Conservation (phyloP, 2,797 vertebrate genomes). For the Vireo griseus region DNA sequence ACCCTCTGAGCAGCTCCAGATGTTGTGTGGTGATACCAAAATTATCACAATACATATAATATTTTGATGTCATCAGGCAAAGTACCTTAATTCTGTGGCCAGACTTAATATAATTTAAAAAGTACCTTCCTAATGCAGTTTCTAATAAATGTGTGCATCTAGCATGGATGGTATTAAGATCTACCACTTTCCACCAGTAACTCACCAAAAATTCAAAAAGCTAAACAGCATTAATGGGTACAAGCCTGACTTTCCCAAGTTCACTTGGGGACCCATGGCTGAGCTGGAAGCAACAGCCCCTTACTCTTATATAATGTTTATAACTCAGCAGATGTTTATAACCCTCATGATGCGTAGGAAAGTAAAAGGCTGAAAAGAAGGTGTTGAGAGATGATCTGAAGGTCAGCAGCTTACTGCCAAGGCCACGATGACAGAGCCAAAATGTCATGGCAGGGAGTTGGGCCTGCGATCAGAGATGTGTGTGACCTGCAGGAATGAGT, state of each 20-base stretch:
- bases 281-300: not conserved
- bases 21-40: not conserved
- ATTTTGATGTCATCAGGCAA: not conserved
- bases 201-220: not conserved
- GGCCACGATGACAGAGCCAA: not conserved
- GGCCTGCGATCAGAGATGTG: not conserved
- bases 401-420: not conserved
- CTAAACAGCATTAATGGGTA: not conserved
- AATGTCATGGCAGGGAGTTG: not conserved
- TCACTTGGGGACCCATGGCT: not conserved
- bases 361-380: not conserved
- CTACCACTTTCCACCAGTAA: not conserved
- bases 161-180: not conserved
- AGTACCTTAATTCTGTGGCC: not conserved
- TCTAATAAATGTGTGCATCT: not conserved
- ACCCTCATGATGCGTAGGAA: not conserved
- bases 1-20: not conserved
- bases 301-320: not conserved
- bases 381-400: not conserved
- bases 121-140: not conserved
- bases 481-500: not conserved
- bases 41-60: rapidly evolving
- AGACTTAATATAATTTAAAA: not conserved
- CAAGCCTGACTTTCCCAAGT: not conserved
- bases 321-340: not conserved